Evolutionary conservation across 2,113 vertebrate species (phyloP).

Genomic region (Gobiocypris rarus): DNA sequence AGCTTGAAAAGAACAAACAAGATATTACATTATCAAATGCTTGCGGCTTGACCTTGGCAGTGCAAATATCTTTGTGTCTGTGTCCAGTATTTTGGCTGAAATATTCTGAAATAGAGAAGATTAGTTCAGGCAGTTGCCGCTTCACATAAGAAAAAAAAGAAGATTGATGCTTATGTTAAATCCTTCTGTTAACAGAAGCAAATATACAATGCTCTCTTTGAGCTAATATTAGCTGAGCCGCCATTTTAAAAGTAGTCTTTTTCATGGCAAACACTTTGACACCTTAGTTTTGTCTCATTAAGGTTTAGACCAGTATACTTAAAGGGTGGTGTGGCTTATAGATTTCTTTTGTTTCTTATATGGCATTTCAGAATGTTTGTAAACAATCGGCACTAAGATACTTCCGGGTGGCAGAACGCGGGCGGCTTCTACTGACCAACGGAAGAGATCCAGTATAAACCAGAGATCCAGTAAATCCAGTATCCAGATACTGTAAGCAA

Average conservation of each 20-base stretch:
- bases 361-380: too few species aligned
- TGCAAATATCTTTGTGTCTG: background rate
- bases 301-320: background rate
- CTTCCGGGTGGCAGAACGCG: too few species aligned
- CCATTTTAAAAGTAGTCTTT: background rate
- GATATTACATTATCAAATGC: slow-evolving; percentile 9
- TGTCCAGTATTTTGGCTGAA: background rate
- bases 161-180: too few species aligned
- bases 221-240: background rate
- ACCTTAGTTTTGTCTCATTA: background rate
- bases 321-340: background rate
- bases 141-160: background rate
- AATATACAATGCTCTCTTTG: background rate
- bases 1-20: slow-evolving; percentile 38
- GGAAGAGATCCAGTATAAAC: too few species aligned
- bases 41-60: background rate
- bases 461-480: too few species aligned
- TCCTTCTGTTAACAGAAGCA: too few species aligned
- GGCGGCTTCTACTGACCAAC: too few species aligned
- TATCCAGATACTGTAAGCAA: too few species aligned
- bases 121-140: background rate
- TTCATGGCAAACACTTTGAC: background rate
- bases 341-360: background rate
- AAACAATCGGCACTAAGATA: too few species aligned
- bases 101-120: background rate